phyloP scores from a whole-genome alignment of 2,113 vertebrate genomes.

The Lonchura striata region DNA sequence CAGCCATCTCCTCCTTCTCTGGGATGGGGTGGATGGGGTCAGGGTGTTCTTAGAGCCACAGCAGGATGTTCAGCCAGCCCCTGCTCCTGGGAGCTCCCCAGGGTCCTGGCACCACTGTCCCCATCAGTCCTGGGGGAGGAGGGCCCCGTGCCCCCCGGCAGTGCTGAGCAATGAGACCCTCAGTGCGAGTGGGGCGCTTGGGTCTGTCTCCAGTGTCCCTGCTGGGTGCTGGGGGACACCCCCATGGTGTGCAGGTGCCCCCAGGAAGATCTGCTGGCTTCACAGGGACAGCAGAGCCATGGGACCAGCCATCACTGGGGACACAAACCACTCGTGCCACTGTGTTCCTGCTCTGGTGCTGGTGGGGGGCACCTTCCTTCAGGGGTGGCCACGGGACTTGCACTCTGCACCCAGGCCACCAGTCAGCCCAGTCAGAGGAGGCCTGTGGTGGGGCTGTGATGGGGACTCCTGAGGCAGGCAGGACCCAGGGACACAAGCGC shows the following conservation, averaged over 20 bases:
- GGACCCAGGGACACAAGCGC: not conserved
- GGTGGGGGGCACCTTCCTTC: accelerated
- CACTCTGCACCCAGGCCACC: not conserved
- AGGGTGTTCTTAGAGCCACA: not conserved
- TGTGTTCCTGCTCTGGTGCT: accelerated
- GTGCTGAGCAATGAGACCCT: not conserved
- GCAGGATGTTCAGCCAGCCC: not conserved
- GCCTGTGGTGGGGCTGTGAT: not conserved
- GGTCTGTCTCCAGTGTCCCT: not conserved
- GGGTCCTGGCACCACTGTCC: not conserved
- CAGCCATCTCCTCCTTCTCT: not conserved
- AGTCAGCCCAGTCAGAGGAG: not conserved
- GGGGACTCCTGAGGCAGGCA: not conserved
- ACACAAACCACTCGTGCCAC: accelerated
- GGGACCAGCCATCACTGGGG: not conserved
- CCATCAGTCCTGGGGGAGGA: not conserved
- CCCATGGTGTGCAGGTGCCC: not conserved
- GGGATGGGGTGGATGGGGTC: not conserved
- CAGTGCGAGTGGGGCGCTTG: accelerated
- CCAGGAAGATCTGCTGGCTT: not conserved
- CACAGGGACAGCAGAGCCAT: not conserved
- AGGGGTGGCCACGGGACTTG: not conserved
- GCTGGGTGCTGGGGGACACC: not conserved
- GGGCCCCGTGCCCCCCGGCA: accelerated
- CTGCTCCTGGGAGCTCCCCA: not conserved